These are phyloP conservation scores for Zosterops hypoxanthus DNA, from an alignment of 2,113 vertebrate genomes.

Conservation along the genomic window DNA sequence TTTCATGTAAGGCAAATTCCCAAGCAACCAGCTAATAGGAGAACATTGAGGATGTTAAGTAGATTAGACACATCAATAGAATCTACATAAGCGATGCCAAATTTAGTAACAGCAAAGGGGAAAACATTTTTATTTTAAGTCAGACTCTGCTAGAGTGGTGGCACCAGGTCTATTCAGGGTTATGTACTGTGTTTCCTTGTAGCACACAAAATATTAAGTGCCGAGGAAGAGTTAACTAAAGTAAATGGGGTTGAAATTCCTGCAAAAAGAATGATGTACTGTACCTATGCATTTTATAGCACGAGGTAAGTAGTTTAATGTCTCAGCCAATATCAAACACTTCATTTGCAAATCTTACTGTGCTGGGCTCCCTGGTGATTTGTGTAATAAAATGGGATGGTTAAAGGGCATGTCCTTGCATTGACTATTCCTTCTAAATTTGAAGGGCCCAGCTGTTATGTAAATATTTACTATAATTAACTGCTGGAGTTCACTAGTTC, in stretches of 20 bases:
- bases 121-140: constrained; percentile 58
- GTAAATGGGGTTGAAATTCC: constrained; percentile 63
- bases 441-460: constrained; percentile 70
- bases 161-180: constrained; percentile 9
- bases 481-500: constrained; percentile 71
- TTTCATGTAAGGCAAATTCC: constrained; percentile 43
- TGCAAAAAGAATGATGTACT: constrained; percentile 69
- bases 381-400: constrained; percentile 79
- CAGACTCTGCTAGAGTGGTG: neutral
- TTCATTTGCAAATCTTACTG: constrained; percentile 81
- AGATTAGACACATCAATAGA: constrained; percentile 68
- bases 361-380: constrained; percentile 70
- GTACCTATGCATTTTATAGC: constrained; percentile 74
- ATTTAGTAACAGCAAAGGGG: constrained; percentile 45
- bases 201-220: neutral
- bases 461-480: constrained; percentile 84
- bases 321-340: constrained; percentile 79
- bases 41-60: constrained; percentile 35
- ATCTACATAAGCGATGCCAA: constrained; percentile 52
- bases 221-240: constrained; percentile 53
- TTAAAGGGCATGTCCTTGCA: constrained; percentile 80
- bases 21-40: constrained; percentile 39
- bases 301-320: constrained; percentile 76
- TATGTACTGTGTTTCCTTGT: neutral
- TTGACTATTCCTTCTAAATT: constrained; percentile 78